phyloP scores from a whole-genome alignment of 1,140 invertebrate species.

The Papilio polyxenes region DNA sequence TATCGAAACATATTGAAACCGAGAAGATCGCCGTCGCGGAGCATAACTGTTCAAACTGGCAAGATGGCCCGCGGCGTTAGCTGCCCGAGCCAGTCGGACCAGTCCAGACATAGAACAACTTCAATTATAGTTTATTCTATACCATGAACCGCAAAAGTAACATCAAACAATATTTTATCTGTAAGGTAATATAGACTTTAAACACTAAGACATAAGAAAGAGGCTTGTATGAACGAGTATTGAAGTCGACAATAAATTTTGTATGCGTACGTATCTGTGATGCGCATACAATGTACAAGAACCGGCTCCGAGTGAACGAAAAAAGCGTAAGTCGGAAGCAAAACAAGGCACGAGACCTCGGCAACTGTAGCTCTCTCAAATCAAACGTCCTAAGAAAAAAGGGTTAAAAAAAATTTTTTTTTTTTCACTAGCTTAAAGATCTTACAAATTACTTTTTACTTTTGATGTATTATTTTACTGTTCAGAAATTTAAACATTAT shows the following conservation, averaged over 20 bases:
- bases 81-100: neutral
- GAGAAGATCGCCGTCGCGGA: neutral
- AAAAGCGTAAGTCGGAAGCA: conserved; percentile 48
- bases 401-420: too few relatives aligned
- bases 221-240: neutral
- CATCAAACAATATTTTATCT: neutral
- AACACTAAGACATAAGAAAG: neutral
- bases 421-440: too few relatives aligned
- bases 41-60: neutral
- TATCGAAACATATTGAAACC: neutral
- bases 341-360: conserved; percentile 42
- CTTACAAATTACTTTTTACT: too few relatives aligned
- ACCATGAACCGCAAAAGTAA: neutral
- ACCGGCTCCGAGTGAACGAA: conserved; percentile 38
- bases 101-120: neutral
- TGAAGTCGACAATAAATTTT: neutral
- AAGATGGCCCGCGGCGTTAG: neutral
- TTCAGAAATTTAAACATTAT: too few relatives aligned
- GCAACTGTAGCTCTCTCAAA: neutral
- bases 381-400: neutral
- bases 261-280: neutral
- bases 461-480: too few relatives aligned
- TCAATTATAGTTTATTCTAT: neutral
- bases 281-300: neutral
- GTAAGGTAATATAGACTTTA: neutral